Conservation (phyloP, 2,888 invertebrate species). For the Scaptomyza polygonia region DNA sequence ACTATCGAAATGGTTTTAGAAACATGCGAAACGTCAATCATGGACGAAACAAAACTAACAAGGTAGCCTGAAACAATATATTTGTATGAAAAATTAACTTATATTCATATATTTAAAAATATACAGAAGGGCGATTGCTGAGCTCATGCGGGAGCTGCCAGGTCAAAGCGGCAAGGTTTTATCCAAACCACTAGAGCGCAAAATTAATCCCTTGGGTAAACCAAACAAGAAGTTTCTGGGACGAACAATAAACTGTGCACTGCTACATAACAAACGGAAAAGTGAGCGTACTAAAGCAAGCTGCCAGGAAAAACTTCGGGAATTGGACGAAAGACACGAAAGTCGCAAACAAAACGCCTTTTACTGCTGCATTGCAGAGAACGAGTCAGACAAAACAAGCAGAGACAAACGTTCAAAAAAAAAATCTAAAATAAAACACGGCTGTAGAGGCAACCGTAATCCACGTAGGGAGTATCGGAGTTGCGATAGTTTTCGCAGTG, state of each 20-base stretch:
- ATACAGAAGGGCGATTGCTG: slow-evolving; percentile 73
- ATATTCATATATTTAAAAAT: not conserved
- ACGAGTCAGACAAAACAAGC: slow-evolving; percentile 6
- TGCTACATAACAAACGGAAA: slow-evolving; percentile 75
- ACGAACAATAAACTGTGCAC: slow-evolving; percentile 72
- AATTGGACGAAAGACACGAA: slow-evolving; percentile 65
- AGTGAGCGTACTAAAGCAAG: slow-evolving; percentile 59
- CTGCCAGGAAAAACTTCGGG: slow-evolving; percentile 71
- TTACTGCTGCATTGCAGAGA: slow-evolving; percentile 28
- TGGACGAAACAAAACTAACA: too few relatives aligned
- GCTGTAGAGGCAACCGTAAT: slow-evolving; percentile 8
- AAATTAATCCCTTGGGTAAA: slow-evolving; percentile 77
- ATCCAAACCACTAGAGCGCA: slow-evolving; percentile 60
- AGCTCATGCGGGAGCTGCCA: slow-evolving; percentile 71
- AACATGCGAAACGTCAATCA: too few relatives aligned
- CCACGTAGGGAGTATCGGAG: slow-evolving; percentile 28
- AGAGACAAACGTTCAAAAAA: slow-evolving; percentile 16
- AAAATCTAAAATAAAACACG: slow-evolving; percentile 8
- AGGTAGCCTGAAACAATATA: too few relatives aligned
- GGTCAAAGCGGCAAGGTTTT: slow-evolving; percentile 16
- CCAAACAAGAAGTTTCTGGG: slow-evolving; percentile 81
- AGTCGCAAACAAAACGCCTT: slow-evolving; percentile 42
- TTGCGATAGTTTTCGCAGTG: slow-evolving; percentile 22
- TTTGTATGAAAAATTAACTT: not conserved
- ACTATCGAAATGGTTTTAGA: too few relatives aligned